Conservation (phyloP, 92 coral and sea anemone species). For the Nematostella vectensis region DNA sequence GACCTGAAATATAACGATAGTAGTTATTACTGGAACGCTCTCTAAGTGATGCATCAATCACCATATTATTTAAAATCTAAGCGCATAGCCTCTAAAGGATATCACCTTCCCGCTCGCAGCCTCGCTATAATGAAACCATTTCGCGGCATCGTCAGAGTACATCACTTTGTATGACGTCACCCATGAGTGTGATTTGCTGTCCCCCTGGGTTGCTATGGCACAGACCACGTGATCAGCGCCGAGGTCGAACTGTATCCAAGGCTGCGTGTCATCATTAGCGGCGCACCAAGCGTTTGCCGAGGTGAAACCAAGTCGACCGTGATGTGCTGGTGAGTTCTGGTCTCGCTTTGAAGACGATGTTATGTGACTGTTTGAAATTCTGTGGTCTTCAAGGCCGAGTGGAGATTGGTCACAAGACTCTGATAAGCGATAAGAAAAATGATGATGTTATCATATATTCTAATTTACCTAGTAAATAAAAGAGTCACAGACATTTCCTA, state of each 20-base stretch:
- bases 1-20: too few species aligned
- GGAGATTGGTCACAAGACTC: neutral
- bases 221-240: constrained; percentile 15
- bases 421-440: too few species aligned
- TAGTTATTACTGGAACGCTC: too few species aligned
- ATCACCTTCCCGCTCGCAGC: constrained; percentile 6
- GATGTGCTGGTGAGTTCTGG: neutral
- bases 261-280: neutral
- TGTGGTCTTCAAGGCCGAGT: neutral
- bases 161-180: constrained; percentile 14
- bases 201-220: constrained; percentile 26
- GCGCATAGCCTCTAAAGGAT: too few species aligned
- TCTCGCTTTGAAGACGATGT: neutral
- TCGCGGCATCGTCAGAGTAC: constrained; percentile 13
- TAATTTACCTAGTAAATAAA: too few species aligned
- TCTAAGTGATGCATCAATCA: too few species aligned
- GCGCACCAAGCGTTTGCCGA: constrained; percentile 7
- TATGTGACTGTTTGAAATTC: neutral
- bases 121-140: constrained; percentile 10
- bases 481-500: too few species aligned
- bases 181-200: constrained; percentile 11
- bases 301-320: constrained; percentile 1
- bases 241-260: constrained; percentile 12
- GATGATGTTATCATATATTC: too few species aligned
- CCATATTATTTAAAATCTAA: too few species aligned